Base-by-base conservation (phyloP, 2,113 vertebrate genomes). In the Dicaeum eximium region DNA sequence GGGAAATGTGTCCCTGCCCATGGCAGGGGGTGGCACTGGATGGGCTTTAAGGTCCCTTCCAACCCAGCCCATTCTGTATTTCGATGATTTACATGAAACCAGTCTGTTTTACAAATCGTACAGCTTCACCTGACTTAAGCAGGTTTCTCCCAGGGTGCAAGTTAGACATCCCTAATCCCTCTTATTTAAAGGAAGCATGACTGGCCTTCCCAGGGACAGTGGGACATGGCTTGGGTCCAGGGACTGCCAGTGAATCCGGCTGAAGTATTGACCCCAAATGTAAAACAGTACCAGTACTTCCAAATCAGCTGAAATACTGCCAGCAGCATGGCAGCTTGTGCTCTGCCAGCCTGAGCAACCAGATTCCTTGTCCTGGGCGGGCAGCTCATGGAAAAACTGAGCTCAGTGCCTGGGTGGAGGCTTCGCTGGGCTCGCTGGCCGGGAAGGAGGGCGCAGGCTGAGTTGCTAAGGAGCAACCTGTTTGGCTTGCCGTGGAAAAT, bases 401-500 rank as follows among this genome's bases (percentile, higher is more conserved):
- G 71, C 44, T 90, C 72, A 56, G 70, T 19, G 37, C 20, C 48
- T 77, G 66, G 88, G 83, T 51, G 93, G 88, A 87, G 75, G 60
- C 71, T 50, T 30, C 1, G 2, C n/a, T 6, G 38, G n/a, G 64
- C 56, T 86, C 50, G 19, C 87, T 30, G 70, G 21, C 50, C 13
- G 4, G 64, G 80, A n/a, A 85, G 70, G 56, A 70, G 65, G 69
- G 67, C 3, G 0, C 47, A 22, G 73, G 65, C n/a, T 42, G 44
- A 9, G 87, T 82, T 91, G 87, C 96, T 86, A 69, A 38, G 91
- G 74, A 90, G 74, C 61, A 15, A 80, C 71, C 65, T 72, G 84
- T 88, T 92, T 67, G 86, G 65, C 95, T 64, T 67, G 60, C 33
- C 0, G 1, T 67, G 62, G 60, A 74, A 56, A 77, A 90, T 28